Conservation (phyloP, 2,797 vertebrate genomes). For the Chelonia mydas region DNA sequence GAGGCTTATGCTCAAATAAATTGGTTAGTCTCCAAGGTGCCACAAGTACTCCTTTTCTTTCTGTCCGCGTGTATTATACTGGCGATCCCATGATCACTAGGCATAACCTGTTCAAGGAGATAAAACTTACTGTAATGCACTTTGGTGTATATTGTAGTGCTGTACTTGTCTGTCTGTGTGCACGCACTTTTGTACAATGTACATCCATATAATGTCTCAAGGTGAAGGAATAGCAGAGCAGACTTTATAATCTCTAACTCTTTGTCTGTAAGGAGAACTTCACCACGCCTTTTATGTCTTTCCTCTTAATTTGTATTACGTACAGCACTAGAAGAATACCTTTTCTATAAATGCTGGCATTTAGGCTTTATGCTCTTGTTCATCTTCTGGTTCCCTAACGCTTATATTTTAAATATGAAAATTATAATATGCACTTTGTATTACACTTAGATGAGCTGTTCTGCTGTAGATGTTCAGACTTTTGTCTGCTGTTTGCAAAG, state of each 20-base stretch:
- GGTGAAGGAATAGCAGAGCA: not conserved
- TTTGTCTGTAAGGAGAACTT: not conserved
- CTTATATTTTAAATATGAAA: not conserved
- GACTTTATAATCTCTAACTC: not conserved
- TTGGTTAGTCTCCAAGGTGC: too few species aligned
- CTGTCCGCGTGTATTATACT: not conserved
- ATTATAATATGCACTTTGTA: conserved; percentile 20
- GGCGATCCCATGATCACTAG: not conserved
- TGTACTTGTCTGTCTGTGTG: rapidly evolving
- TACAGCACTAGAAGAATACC: conserved; percentile 4
- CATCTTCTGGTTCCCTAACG: not conserved
- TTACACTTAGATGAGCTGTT: not conserved
- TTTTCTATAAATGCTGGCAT: not conserved
- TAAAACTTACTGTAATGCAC: rapidly evolving
- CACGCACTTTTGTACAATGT: not conserved
- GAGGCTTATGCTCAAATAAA: too few species aligned
- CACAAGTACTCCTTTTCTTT: too few species aligned
- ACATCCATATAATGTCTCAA: not conserved
- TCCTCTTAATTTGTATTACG: not conserved
- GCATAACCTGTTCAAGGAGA: not conserved
- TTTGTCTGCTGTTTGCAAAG: not conserved
- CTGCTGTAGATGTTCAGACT: not conserved
- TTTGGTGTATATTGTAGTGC: not conserved
- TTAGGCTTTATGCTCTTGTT: conserved; percentile 35
- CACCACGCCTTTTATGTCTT: not conserved